phyloP scores from a whole-genome alignment of 2,113 vertebrate species.

The Pseudopodoces humilis region DNA sequence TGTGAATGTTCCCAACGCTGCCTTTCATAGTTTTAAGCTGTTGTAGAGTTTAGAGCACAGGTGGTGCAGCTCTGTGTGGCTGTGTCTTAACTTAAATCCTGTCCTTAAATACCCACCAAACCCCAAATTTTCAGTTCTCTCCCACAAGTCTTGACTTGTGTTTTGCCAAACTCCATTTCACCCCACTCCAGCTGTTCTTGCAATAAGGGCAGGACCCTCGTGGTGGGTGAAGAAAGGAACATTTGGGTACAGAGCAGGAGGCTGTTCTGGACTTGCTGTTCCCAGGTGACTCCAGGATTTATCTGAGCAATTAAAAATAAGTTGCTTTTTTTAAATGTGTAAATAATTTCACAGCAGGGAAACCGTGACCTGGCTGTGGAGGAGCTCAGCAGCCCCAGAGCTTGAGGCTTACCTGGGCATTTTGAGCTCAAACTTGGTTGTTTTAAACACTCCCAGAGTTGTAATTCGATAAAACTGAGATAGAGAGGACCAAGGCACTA shows the following conservation, averaged over 20 bases:
- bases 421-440: neutral
- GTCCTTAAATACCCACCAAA: neutral
- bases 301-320: neutral
- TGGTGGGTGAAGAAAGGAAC: neutral
- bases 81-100: neutral
- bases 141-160: neutral
- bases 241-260: neutral
- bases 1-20: neutral
- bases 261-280: neutral
- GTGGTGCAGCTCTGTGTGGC: neutral
- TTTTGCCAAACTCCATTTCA: neutral
- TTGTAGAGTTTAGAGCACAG: neutral
- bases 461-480: neutral
- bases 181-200: neutral
- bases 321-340: neutral
- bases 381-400: neutral
- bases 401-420: neutral
- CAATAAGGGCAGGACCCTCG: neutral
- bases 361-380: neutral
- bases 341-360: neutral
- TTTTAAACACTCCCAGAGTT: conserved; percentile 17
- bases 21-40: neutral
- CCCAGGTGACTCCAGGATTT: neutral
- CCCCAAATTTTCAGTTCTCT: neutral
- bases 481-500: neutral